Conservation (phyloP, 2,888 invertebrate genomes). For the Ornithoptera alexandrae region DNA sequence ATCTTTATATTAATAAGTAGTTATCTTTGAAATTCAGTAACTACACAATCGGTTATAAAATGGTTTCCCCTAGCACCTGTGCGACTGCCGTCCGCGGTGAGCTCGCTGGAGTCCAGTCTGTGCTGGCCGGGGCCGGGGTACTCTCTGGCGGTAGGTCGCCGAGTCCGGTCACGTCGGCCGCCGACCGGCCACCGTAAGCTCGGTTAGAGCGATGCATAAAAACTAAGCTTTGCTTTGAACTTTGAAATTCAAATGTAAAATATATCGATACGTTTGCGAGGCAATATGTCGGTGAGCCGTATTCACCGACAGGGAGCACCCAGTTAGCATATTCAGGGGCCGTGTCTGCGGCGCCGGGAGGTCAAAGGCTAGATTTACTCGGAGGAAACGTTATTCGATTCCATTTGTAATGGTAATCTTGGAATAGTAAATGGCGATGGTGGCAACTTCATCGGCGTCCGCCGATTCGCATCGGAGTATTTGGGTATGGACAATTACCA, state of each 20-base stretch:
- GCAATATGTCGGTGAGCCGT: slow-evolving; percentile 52
- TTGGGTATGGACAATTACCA: too few relatives aligned
- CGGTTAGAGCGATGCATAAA: slow-evolving; percentile 77
- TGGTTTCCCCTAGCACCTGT: too few relatives aligned
- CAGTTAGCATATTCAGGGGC: slow-evolving; percentile 25
- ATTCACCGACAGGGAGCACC: slow-evolving; percentile 31
- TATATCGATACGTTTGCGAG: slow-evolving; percentile 55
- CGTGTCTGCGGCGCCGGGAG: slow-evolving; percentile 10
- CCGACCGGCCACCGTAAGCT: slow-evolving; percentile 73
- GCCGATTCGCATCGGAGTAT: too few relatives aligned
- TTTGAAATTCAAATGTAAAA: slow-evolving; percentile 75
- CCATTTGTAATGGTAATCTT: slow-evolving; percentile 11
- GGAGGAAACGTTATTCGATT: slow-evolving; percentile 5
- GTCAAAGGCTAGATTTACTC: slow-evolving; percentile 20
- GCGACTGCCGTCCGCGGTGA: too few relatives aligned
- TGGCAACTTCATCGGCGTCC: too few relatives aligned
- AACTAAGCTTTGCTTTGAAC: slow-evolving; percentile 73
- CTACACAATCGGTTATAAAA: too few relatives aligned
- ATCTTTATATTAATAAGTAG: too few relatives aligned
- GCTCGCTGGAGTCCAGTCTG: neutral
- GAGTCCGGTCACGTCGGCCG: slow-evolving; percentile 67
- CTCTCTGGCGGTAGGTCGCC: slow-evolving; percentile 56
- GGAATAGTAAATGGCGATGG: neutral
- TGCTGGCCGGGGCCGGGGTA: slow-evolving; percentile 2
- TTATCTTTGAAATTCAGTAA: too few relatives aligned